Percentiles rank a stretch among this genome's conserved stretches.
Conservation (phyloP, 2,888 invertebrate genomes). For the Lottia scabra region DNA sequence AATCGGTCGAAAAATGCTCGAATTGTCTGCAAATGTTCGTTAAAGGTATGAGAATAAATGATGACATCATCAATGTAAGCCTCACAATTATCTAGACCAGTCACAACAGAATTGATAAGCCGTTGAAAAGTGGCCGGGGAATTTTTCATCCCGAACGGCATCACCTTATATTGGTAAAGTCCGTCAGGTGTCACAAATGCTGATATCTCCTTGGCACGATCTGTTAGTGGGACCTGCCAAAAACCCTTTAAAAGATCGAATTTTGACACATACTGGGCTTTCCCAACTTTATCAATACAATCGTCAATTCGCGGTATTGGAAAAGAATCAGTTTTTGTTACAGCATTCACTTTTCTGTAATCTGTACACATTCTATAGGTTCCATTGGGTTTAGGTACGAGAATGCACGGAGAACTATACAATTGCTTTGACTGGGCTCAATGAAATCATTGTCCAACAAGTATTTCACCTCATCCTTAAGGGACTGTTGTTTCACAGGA, state of each 20-base stretch:
- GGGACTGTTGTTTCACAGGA: conserved; percentile 13
- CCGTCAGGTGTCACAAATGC: conserved; percentile 31
- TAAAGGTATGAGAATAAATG: no score
- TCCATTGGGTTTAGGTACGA: conserved; percentile 31
- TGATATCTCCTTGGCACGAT: conserved; percentile 37
- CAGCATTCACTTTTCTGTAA: conserved; percentile 36
- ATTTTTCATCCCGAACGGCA: conserved; percentile 42
- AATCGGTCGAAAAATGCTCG: no score
- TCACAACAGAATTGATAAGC: no score
- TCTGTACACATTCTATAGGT: conserved; percentile 37
- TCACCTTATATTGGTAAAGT: conserved; percentile 33
- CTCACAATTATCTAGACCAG: no score
- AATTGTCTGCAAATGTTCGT: no score
- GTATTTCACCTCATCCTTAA: conserved; percentile 28
- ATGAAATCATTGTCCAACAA: conserved; percentile 41
- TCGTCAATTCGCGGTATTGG: conserved; percentile 40
- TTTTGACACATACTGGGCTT: conserved; percentile 37
- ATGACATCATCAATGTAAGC: no score
- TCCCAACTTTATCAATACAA: conserved; percentile 40
- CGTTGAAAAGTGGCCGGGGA: conserved; percentile 29
- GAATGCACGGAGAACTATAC: conserved; percentile 40
- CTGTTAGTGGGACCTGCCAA: conserved; percentile 30
- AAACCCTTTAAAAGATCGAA: conserved; percentile 28
- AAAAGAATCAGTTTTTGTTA: conserved; percentile 40
- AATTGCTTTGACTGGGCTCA: conserved; percentile 36